phyloP scores from a whole-genome alignment of 92 coral and sea anemone species.

The Epizoanthus fatuus region DNA sequence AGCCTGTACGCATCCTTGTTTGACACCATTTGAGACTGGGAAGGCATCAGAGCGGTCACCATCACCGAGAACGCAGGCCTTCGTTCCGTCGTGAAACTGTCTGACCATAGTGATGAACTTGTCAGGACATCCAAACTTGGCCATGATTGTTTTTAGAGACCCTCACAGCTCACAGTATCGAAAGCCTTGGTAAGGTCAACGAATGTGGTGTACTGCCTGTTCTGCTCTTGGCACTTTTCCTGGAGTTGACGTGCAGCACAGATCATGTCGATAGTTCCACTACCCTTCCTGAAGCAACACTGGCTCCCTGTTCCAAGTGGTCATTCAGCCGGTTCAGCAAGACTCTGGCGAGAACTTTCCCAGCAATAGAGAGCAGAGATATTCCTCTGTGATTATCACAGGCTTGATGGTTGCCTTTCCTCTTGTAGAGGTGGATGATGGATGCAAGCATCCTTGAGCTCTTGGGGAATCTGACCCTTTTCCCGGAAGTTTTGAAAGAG shows the following conservation, averaged over 20 bases:
- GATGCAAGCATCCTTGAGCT: neutral
- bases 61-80: neutral
- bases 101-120: neutral
- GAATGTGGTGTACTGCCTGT: too few species aligned
- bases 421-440: constrained; percentile 12
- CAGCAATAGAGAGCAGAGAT: constrained; percentile 51
- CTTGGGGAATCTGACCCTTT: neutral
- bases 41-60: neutral
- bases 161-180: neutral
- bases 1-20: neutral
- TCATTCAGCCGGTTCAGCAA: constrained; percentile 41
- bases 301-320: constrained; percentile 8
- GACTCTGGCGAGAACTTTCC: constrained; percentile 54
- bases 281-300: too few species aligned
- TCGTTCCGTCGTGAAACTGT: constrained; percentile 2
- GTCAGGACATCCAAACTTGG: constrained; percentile 6
- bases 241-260: too few species aligned
- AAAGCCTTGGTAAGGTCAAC: too few species aligned
- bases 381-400: constrained; percentile 65
- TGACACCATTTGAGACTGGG: neutral
- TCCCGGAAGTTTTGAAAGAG: constrained; percentile 18
- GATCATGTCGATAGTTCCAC: too few species aligned
- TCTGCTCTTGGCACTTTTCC: too few species aligned
- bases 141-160: constrained; percentile 6
- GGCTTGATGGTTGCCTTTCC: constrained; percentile 38